Evolutionary conservation across 2,113 vertebrate genomes (phyloP), one percentile per base, ranked within the genome.

Genomic region (Ceuthmochares aereus): DNA sequence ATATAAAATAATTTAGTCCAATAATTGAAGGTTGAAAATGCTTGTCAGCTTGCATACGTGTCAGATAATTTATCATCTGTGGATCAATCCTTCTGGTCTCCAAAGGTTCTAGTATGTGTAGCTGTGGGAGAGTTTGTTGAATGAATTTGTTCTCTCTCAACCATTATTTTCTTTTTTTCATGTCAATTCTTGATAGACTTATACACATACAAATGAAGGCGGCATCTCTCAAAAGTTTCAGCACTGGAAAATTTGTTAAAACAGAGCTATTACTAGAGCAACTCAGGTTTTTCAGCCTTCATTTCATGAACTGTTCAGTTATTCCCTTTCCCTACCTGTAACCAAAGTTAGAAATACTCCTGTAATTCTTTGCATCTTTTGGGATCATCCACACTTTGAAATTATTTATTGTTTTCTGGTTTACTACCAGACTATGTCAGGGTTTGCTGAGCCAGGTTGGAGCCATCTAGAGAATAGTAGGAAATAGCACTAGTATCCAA

Each of bases 1-100:
- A 95, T 80, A 76, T 37, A 92, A 96, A 95, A 88, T 37, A 81
- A 89, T 96, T 98, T 87, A 87, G 51, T 89, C 37, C 51, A 82
- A 84, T 96, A 94, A 90, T 40, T 76, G 93, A 83, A 92, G 66
- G 40, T 79, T 97, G 89, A 83, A 95, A 95, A 84, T 55, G 16
- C 84, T 96, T 95, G 73, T 97, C 92, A 96, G 74, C 25, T 85
- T 92, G 52, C 54, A 77, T 90, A 43, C 8, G 16, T 37, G 20
- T 96, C 90, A 96, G 91, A 68, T 49, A 82, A 84, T 83, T 98
- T 94, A 64, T 55, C 83, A 78, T 91, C 75, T 90, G 66, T 23
- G 6, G 18, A 93, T 93, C 89, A 96, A 69, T 87, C 81, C 47
- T 45, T 54, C 42, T 76, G 32, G 58, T 89, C 70, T 87, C 51